Conservation (phyloP, 2,888 invertebrate species). For the Osmoderma eremita region DNA sequence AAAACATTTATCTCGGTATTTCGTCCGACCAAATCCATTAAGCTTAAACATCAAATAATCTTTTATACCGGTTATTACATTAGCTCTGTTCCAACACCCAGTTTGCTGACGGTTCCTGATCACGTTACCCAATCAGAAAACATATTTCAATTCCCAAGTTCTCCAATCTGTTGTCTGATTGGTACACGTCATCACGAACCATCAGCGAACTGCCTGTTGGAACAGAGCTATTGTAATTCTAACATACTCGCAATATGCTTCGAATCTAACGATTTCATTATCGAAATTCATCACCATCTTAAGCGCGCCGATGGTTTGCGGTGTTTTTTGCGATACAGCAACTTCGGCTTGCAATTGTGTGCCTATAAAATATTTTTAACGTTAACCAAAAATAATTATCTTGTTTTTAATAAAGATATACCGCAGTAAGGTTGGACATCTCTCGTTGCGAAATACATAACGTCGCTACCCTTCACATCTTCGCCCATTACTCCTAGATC, state of each 20-base stretch:
- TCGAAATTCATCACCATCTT: slow-evolving; percentile 61
- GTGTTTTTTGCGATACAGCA: slow-evolving; percentile 62
- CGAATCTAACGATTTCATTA: slow-evolving; percentile 62
- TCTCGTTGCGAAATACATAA: slow-evolving; percentile 68
- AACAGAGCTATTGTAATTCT: not conserved
- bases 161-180: too few species aligned
- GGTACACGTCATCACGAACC: too few species aligned
- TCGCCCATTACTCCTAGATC: slow-evolving; percentile 61
- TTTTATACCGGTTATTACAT: too few species aligned
- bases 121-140: too few species aligned
- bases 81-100: too few species aligned
- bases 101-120: too few species aligned
- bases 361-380: slow-evolving; percentile 58
- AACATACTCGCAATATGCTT: slow-evolving; percentile 66
- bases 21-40: slow-evolving; percentile 34
- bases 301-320: slow-evolving; percentile 63
- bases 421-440: slow-evolving; percentile 67
- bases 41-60: slow-evolving; percentile 43
- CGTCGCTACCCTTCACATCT: slow-evolving; percentile 63
- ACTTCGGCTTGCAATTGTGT: slow-evolving; percentile 66
- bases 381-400: not conserved
- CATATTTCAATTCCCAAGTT: too few species aligned
- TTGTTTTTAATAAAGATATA: too few species aligned
- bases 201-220: too few species aligned
- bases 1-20: slow-evolving; percentile 29